Conservation (phyloP, 2,113 vertebrate species). For the Burhinus bistriatus region DNA sequence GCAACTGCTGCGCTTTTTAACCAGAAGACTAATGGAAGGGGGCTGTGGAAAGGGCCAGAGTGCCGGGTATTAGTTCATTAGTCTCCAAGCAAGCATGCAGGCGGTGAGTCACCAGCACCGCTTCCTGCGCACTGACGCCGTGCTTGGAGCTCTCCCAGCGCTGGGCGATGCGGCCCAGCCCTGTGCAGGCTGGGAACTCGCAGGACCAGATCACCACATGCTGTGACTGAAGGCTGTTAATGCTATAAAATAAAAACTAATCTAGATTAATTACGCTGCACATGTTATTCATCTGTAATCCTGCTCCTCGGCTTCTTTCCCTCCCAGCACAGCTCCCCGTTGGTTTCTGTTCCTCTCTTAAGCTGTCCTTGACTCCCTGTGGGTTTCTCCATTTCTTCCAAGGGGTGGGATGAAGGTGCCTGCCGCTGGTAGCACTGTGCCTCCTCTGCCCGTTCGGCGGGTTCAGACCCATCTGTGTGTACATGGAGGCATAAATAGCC, state of each 20-base stretch:
- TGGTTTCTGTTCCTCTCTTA: not conserved
- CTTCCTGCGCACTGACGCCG: slow-evolving; percentile 4
- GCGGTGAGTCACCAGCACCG: slow-evolving; percentile 27
- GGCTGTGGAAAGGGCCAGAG: slow-evolving; percentile 29
- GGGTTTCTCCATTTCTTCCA: not conserved
- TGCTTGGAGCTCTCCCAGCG: slow-evolving; percentile 2
- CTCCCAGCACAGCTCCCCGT: not conserved
- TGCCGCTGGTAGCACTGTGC: not conserved
- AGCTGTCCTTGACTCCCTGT: not conserved
- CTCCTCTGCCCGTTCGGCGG: rapidly evolving
- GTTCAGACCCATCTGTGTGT: rapidly evolving
- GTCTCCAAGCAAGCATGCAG: not conserved
- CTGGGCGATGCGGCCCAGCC: not conserved
- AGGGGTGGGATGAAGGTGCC: not conserved
- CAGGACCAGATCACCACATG: not conserved
- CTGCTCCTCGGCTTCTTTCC: not conserved
- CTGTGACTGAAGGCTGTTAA: not conserved
- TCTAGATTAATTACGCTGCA: slow-evolving; percentile 34
- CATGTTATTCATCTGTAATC: not conserved
- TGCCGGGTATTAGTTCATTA: not conserved
- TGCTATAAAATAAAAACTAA: slow-evolving; percentile 20
- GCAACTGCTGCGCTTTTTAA: not conserved
- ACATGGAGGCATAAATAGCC: not conserved
- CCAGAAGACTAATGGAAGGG: slow-evolving; percentile 14
- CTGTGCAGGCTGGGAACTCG: not conserved